These are phyloP conservation scores for Heteractis magnifica DNA, from an alignment of 92 coral and sea anemone genomes.

Conservation along the genomic window DNA sequence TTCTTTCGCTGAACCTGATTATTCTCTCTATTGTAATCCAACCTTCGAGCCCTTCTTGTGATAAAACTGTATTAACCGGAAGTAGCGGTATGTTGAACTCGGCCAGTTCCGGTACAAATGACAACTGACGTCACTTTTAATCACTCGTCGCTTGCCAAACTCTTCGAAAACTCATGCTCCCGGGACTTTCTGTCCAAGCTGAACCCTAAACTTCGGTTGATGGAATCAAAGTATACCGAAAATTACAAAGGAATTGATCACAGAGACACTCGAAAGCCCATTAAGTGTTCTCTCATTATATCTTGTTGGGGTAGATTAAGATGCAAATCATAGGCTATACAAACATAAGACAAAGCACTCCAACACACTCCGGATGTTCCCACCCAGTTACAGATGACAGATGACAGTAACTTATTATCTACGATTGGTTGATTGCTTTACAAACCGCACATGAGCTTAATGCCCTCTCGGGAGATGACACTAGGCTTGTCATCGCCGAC, in stretches of 20 bases:
- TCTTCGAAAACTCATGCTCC: conserved; percentile 13
- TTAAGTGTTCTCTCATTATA: conserved; percentile 51
- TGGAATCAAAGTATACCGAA: background rate
- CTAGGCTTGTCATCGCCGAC: conserved; percentile 44
- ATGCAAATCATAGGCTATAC: conserved; percentile 81
- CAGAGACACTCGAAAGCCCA: conserved; percentile 17
- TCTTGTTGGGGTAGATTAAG: conserved; percentile 86
- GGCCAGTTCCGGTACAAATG: conserved; percentile 81
- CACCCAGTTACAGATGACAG: conserved; percentile 91
- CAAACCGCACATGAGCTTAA: conserved; percentile 71
- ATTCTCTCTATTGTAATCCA: conserved; percentile 87
- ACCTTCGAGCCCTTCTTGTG: conserved; percentile 77
- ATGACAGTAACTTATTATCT: conserved; percentile 68
- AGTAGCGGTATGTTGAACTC: conserved; percentile 80
- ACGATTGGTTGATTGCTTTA: conserved; percentile 70
- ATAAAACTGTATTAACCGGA: conserved; percentile 81
- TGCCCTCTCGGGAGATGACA: conserved; percentile 73
- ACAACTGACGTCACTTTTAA: conserved; percentile 51
- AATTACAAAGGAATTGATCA: conserved; percentile 17
- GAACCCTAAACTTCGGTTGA: background rate
- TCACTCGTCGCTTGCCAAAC: conserved; percentile 44
- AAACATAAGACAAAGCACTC: conserved; percentile 83
- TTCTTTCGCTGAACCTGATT: conserved; percentile 76
- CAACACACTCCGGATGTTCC: conserved; percentile 90
- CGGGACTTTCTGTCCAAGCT: conserved; percentile 9